These are phyloP conservation scores for Gorilla gorilla DNA, from an alignment of 2,113 vertebrate species.

Conservation along the genomic window DNA sequence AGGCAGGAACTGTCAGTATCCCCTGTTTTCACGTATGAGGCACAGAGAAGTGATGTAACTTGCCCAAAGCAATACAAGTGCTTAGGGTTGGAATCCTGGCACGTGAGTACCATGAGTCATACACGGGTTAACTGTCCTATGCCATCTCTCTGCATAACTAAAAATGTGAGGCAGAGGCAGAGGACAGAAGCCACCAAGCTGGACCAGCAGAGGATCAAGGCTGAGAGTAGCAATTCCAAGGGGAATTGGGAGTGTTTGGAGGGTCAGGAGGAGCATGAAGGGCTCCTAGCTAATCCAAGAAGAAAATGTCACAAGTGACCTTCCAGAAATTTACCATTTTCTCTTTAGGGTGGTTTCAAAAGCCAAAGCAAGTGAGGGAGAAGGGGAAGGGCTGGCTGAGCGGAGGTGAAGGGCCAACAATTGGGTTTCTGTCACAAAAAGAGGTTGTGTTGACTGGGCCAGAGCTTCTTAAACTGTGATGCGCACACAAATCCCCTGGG, in stretches of 20 bases:
- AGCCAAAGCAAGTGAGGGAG: neutral
- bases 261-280: neutral
- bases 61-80: neutral
- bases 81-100: neutral
- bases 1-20: neutral
- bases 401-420: neutral
- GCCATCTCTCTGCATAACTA: neutral
- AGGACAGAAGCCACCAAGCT: neutral
- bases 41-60: neutral
- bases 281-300: neutral
- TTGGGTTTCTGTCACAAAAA: neutral
- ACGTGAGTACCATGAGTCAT: neutral
- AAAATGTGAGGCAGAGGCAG: neutral
- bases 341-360: neutral
- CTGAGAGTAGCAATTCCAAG: neutral
- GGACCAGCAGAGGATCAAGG: neutral
- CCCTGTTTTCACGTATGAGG: neutral
- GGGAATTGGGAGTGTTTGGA: neutral
- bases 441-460: neutral
- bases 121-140: neutral
- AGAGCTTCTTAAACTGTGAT: neutral
- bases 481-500: neutral
- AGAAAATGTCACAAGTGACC: neutral
- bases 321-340: neutral
- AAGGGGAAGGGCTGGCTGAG: neutral